These are phyloP conservation scores for Vidua macroura DNA, from an alignment of 2,113 vertebrate genomes.

Conservation along the genomic window DNA sequence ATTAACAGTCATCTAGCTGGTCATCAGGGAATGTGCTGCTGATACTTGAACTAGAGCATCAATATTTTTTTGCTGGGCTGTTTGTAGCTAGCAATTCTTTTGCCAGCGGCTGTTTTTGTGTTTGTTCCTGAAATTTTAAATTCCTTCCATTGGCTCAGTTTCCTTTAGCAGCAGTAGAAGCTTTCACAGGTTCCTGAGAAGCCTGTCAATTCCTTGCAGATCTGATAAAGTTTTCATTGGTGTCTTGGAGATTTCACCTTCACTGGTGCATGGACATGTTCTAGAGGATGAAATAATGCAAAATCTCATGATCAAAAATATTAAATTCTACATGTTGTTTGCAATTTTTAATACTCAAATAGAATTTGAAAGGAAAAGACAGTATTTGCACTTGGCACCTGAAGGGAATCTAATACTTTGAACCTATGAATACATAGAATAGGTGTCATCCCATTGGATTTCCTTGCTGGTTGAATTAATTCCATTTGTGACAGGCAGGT, in stretches of 20 bases:
- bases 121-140: constrained; percentile 17
- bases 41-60: constrained; percentile 6
- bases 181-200: neutral
- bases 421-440: neutral
- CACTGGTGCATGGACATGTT: neutral
- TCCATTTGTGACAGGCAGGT: neutral
- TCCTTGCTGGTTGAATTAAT: neutral
- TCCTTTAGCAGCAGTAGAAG: neutral
- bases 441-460: neutral
- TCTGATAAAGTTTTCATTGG: neutral
- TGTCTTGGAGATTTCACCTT: neutral
- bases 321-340: neutral
- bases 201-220: neutral
- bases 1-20: constrained; percentile 34
- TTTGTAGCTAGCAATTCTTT: constrained; percentile 6
- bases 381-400: neutral
- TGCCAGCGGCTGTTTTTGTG: neutral
- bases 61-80: neutral
- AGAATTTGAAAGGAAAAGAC: neutral
- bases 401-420: neutral
- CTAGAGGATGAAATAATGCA: neutral
- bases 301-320: neutral
- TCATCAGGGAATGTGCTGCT: constrained; percentile 18
- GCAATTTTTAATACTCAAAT: neutral
- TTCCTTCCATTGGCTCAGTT: neutral